A percentile compares a stretch with the other conserved stretches of the same genome.
Conservation (phyloP, 2,888 invertebrate genomes). For the Deroplatys truncata region DNA sequence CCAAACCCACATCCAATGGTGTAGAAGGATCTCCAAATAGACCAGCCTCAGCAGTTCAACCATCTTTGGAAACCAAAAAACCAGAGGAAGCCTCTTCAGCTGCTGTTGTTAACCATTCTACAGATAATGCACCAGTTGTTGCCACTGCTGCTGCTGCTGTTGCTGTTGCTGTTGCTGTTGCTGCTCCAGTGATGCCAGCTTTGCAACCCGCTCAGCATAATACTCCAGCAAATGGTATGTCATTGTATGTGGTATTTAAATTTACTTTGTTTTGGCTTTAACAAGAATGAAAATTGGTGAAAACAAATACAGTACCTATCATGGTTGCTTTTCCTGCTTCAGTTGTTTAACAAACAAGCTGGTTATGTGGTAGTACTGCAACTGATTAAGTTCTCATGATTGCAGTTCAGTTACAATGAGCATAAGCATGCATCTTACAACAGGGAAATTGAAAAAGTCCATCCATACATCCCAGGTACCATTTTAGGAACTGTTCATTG, state of each 20-base stretch:
- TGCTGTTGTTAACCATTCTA: conserved; percentile 22
- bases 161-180: not conserved
- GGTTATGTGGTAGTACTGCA: no score
- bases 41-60: not conserved
- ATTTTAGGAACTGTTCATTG: no score
- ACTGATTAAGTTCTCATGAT: no score
- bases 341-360: no score
- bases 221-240: not conserved
- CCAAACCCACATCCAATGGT: conserved; percentile 31
- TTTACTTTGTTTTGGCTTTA: not conserved
- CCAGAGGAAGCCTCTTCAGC: conserved; percentile 15
- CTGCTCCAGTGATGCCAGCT: not conserved
- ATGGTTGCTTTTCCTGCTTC: no score
- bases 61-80: conserved; percentile 17
- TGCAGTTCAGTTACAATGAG: no score
- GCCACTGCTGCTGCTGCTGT: not conserved
- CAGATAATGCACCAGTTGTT: conserved; percentile 2
- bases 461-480: no score
- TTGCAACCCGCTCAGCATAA: not conserved
- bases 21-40: conserved; percentile 27
- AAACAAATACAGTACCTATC: no score
- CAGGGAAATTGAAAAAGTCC: no score
- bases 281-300: no score
- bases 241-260: not conserved
- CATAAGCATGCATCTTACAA: no score